These are phyloP conservation scores for Drosophila melanogaster DNA, from an alignment of 1,140 invertebrate genomes.

Conservation along the genomic window Release_6_plus_ISO1_MT NC_004354.4:17484001-17484500, in stretches of 20 bases:
- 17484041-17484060: conserved; percentile 76
- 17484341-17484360: too few species aligned
- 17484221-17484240: conserved; percentile 31
- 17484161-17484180: not conserved
- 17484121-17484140: conserved; percentile 58
- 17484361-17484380: too few species aligned
- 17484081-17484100: conserved; percentile 12
- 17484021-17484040: conserved; percentile 37
- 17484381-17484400: too few species aligned
- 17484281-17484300: too few species aligned
- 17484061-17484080: conserved; percentile 46
- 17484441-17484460: too few species aligned
- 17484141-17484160: not conserved
- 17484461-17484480: not conserved
- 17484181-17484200: not conserved
- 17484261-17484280: not conserved
- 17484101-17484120: conserved; percentile 77
- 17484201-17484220: conserved; percentile 31
- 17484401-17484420: too few species aligned
- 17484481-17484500: not conserved
- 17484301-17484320: too few species aligned
- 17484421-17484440: too few species aligned
- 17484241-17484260: conserved; percentile 8
- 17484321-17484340: too few species aligned
- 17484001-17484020: conserved; percentile 44